Evolutionary conservation across 2,888 invertebrate genomes (phyloP).

Genomic region (Ecliptopera silaceata): DNA sequence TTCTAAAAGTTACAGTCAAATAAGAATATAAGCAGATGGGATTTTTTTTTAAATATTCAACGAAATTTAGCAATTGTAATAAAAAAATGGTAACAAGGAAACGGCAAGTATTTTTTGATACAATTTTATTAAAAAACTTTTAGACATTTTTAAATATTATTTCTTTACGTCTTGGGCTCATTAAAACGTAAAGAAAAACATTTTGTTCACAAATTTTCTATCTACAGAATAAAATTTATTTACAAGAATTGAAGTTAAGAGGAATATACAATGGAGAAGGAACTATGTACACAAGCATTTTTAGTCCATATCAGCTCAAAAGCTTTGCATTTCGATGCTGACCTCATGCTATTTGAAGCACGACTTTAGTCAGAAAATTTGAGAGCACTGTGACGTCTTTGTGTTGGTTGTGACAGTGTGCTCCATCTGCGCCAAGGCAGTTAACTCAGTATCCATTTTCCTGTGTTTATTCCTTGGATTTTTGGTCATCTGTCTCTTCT

Average conservation of each 20-base stretch:
- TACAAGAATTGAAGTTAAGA: constrained; percentile 39
- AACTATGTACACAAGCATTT: constrained; percentile 64
- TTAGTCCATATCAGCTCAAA: constrained; percentile 55
- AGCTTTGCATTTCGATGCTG: constrained; percentile 67
- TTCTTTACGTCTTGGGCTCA: constrained; percentile 78
- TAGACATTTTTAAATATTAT: constrained; percentile 50
- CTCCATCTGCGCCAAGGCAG: constrained; percentile 72
- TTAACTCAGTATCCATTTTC: constrained; percentile 74
- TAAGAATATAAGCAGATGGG: no score
- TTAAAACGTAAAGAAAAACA: constrained; percentile 69
- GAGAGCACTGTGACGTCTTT: constrained; percentile 80
- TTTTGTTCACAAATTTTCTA: constrained; percentile 36
- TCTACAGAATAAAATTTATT: constrained; percentile 33
- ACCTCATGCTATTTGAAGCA: constrained; percentile 77
- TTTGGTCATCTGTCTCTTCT: constrained; percentile 61
- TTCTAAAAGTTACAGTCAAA: no score
- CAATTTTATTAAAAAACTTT: constrained; percentile 54
- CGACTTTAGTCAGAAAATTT: constrained; percentile 80
- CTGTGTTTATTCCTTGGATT: constrained; percentile 65
- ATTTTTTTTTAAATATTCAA: no score
- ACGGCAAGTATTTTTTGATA: constrained; percentile 1
- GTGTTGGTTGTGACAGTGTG: constrained; percentile 73
- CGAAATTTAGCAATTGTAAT: no score
- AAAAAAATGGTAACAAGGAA: no score
- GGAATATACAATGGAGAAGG: constrained; percentile 44